These are phyloP conservation scores for Idaea straminata DNA, from an alignment of 2,888 invertebrate genomes.

Conservation along the genomic window DNA sequence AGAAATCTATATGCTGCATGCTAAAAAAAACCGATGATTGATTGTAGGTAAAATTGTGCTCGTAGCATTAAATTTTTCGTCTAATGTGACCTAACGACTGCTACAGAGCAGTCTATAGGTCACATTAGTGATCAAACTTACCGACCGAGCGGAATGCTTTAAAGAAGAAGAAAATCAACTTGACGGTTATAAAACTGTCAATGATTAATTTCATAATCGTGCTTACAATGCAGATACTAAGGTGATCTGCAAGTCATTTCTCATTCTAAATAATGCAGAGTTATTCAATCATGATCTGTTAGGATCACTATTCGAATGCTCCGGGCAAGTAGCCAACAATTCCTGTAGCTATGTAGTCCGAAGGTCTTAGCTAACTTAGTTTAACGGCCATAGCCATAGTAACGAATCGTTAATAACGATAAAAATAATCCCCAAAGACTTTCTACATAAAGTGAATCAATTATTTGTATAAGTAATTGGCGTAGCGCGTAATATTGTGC, in stretches of 20 bases:
- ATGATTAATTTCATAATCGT: background rate
- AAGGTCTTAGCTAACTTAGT: background rate
- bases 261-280: background rate
- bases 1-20: no score
- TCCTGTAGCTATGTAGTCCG: background rate
- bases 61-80: no score
- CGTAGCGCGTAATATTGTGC: background rate
- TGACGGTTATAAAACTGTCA: no score
- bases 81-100: no score
- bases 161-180: no score
- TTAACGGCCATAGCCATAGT: background rate
- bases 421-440: background rate
- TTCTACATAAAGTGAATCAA: background rate
- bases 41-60: no score
- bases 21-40: no score
- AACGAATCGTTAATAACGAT: background rate
- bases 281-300: background rate
- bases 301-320: background rate
- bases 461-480: constrained; percentile 1
- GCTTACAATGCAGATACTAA: background rate
- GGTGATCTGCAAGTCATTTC: background rate
- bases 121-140: no score
- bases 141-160: no score
- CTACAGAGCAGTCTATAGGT: no score
- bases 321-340: background rate